These are phyloP conservation scores for Ptilonorhynchus violaceus DNA, from an alignment of 2,113 vertebrate genomes.

Conservation along the genomic window DNA sequence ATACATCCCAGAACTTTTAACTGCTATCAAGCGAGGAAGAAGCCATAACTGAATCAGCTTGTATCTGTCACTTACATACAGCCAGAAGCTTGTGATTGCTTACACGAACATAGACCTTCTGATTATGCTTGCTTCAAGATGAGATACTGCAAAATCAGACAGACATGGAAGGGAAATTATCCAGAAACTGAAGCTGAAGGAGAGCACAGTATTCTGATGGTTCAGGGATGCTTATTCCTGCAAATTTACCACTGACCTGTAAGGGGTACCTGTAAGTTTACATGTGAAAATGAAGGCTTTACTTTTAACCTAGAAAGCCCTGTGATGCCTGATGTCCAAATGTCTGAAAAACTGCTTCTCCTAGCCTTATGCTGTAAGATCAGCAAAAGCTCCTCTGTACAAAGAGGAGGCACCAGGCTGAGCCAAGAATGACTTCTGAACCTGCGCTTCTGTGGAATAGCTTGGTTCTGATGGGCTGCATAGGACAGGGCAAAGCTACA, in stretches of 20 bases:
- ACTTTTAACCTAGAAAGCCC: neutral
- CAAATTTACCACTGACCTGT: neutral
- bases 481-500: neutral
- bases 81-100: neutral
- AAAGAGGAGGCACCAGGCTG: neutral
- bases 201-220: neutral
- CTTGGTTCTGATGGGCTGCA: neutral
- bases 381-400: neutral
- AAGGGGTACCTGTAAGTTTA: neutral
- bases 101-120: neutral
- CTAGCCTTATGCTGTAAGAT: neutral
- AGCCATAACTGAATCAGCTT: neutral
- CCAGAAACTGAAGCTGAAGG: neutral
- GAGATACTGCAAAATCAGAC: neutral
- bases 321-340: neutral
- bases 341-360: neutral
- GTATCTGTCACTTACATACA: neutral
- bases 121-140: neutral
- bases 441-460: neutral
- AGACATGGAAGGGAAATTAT: neutral
- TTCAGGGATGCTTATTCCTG: neutral
- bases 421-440: neutral
- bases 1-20: neutral
- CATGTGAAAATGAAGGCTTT: neutral
- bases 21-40: neutral